Evolutionary conservation across 2,113 vertebrate genomes (phyloP).

Genomic region (Pampusana beccarii): DNA sequence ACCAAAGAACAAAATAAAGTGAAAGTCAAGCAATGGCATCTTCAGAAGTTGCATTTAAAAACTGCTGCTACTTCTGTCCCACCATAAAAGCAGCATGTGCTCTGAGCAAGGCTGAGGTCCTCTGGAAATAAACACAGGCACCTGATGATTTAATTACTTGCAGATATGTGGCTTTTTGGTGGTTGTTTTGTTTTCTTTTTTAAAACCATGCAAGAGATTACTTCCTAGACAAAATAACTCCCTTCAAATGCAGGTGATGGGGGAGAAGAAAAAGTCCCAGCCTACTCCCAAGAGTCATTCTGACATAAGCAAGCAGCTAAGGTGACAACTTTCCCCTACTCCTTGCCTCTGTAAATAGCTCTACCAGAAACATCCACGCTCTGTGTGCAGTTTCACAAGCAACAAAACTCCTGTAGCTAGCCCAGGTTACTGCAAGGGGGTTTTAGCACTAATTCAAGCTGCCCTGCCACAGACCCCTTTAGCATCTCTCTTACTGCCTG

Average conservation of each 20-base stretch:
- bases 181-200: rapidly evolving
- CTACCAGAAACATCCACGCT: not conserved
- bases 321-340: not conserved
- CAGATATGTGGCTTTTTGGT: not conserved
- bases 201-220: not conserved
- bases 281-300: not conserved
- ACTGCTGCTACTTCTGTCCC: not conserved
- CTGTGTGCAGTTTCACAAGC: not conserved
- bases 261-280: not conserved
- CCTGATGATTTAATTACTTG: not conserved
- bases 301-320: not conserved
- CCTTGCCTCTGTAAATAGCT: not conserved
- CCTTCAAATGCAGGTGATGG: not conserved
- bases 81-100: not conserved
- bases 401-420: not conserved
- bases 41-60: not conserved
- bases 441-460: not conserved
- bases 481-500: not conserved
- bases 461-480: not conserved
- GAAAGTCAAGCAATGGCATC: not conserved
- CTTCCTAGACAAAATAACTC: not conserved
- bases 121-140: rapidly evolving
- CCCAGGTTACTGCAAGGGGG: not conserved
- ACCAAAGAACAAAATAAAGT: not conserved
- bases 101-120: not conserved